Percentiles rank a stretch among this genome's conserved stretches.
phyloP scores from a whole-genome alignment of 2,888 invertebrate species.

The Hesperia comma region DNA sequence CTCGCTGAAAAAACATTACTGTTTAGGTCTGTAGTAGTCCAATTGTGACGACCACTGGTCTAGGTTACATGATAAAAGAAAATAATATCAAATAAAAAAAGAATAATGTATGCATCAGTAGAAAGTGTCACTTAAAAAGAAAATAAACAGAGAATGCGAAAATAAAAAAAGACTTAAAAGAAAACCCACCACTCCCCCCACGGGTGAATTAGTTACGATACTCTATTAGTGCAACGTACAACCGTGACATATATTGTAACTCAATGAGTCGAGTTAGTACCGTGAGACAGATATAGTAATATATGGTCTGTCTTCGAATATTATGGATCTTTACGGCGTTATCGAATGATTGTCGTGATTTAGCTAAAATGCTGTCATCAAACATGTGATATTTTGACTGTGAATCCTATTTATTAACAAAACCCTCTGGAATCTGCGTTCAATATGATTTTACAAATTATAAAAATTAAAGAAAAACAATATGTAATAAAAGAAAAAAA shows the following conservation, averaged over 20 bases:
- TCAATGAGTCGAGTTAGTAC: conserved; percentile 22
- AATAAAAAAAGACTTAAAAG: conserved; percentile 15
- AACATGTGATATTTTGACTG: not conserved
- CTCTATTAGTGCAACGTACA: conserved; percentile 27
- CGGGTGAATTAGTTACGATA: conserved; percentile 29
- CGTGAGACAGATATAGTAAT: conserved; percentile 11
- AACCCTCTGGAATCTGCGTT: no score
- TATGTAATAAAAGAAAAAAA: no score
- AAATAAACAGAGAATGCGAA: conserved; percentile 21
- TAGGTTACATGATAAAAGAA: no score
- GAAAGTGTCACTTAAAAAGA: conserved; percentile 15
- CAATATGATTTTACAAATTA: no score
- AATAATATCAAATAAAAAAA: not conserved
- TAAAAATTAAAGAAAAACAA: no score
- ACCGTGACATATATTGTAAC: conserved; percentile 15
- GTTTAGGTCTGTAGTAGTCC: no score
- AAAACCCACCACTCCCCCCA: conserved; percentile 24
- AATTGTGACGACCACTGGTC: no score
- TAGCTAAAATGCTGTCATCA: not conserved
- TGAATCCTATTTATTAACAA: not conserved
- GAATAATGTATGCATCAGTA: not conserved
- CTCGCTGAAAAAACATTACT: not conserved
- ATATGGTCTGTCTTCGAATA: conserved; percentile 8
- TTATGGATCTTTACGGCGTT: not conserved
- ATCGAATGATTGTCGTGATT: not conserved